phyloP scores from a whole-genome alignment of 30 jellyfish, hydroid and myxozoan species.

The Pseudorhiza aurosa region DNA sequence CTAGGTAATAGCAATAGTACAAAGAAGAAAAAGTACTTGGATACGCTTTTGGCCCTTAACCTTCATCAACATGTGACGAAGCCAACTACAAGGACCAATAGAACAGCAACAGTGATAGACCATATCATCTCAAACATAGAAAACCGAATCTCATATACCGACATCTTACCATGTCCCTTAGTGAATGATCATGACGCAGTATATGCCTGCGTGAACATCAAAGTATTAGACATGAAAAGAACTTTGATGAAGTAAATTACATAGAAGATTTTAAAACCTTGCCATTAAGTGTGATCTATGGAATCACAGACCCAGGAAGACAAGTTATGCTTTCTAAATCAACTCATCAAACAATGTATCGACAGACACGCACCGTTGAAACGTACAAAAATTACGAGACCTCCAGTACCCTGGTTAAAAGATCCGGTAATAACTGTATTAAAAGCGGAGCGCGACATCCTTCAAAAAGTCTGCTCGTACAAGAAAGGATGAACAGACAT shows the following conservation, averaged over 20 bases:
- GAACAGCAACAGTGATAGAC: constrained; percentile 46
- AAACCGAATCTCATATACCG: too few relatives aligned
- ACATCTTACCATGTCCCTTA: too few relatives aligned
- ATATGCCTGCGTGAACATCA: too few relatives aligned
- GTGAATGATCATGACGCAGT: too few relatives aligned
- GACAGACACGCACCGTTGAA: constrained; percentile 19
- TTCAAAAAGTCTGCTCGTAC: too few relatives aligned
- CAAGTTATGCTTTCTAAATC: background rate
- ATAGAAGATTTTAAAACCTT: too few relatives aligned
- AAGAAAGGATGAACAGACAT: too few relatives aligned
- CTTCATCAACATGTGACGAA: constrained; percentile 45
- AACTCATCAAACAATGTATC: background rate
- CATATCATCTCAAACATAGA: constrained; percentile 51
- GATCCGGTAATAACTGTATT: constrained; percentile 28
- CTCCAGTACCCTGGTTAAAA: constrained; percentile 82
- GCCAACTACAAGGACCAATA: constrained; percentile 63
- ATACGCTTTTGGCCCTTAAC: constrained; percentile 37
- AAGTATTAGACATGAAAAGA: too few relatives aligned
- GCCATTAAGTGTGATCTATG: too few relatives aligned
- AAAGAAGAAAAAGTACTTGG: constrained; percentile 23
- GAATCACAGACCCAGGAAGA: too few relatives aligned
- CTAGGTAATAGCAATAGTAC: constrained; percentile 19
- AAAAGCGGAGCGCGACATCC: constrained; percentile 33
- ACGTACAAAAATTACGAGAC: constrained; percentile 55
- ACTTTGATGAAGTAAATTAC: too few relatives aligned